These are phyloP conservation scores for Helicoverpa zea DNA, from an alignment of 1,140 invertebrate genomes.

Conservation along the genomic window DNA sequence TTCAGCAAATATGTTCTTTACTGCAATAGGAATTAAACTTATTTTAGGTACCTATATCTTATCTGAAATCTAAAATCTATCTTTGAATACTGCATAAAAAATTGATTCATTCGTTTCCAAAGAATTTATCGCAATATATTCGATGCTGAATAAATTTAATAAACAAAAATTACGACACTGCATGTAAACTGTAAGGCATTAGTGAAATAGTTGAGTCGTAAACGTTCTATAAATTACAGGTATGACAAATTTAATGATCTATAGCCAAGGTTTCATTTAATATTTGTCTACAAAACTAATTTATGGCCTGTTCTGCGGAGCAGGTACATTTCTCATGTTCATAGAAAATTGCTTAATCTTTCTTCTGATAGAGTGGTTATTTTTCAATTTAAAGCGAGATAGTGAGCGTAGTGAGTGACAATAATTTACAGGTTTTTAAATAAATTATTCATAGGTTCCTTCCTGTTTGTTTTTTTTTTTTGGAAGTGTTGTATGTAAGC, in stretches of 20 bases:
- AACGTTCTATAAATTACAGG: slow-evolving; percentile 22
- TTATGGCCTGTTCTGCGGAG: slow-evolving; percentile 1
- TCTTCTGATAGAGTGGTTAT: neutral
- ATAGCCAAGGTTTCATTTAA: slow-evolving; percentile 14
- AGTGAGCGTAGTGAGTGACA: too few relatives aligned
- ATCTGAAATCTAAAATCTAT: too few relatives aligned
- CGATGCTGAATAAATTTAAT: neutral
- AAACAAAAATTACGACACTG: slow-evolving; percentile 3
- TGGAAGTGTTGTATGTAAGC: too few relatives aligned
- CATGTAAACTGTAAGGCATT: neutral
- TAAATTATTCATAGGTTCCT: too few relatives aligned
- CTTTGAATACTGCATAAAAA: too few relatives aligned
- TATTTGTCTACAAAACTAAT: slow-evolving; percentile 31
- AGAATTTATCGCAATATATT: neutral
- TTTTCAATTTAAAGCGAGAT: neutral
- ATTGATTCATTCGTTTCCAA: neutral
- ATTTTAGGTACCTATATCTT: too few relatives aligned
- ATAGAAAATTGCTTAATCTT: slow-evolving; percentile 27
- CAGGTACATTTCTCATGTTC: slow-evolving; percentile 3
- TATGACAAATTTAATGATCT: slow-evolving; percentile 41
- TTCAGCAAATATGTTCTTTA: too few relatives aligned
- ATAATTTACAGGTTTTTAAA: too few relatives aligned
- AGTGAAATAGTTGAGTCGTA: slow-evolving; percentile 15
- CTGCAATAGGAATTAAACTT: too few relatives aligned
- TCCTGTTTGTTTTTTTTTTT: too few relatives aligned